Evolutionary conservation across 2,888 invertebrate species (phyloP), one percentile per base, ranked within the genome.

Genomic region (Aspidiotus rigidus): DNA sequence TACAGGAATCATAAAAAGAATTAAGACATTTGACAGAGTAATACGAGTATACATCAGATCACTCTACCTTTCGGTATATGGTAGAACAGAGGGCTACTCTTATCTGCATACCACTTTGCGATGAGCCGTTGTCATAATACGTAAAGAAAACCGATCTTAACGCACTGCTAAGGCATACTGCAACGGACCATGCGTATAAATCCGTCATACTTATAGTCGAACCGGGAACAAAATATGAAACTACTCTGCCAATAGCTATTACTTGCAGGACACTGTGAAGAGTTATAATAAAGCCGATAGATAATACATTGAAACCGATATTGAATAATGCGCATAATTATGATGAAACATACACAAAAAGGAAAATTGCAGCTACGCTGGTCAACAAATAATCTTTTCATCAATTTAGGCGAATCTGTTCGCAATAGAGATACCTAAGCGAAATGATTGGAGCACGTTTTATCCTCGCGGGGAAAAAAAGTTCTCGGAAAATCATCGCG

Each of bases 61-160:
- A 66, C 15, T n/a, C 53, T 75, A 81, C 81, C 78, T 83, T 83
- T 75, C 80, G 78, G 73, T 81, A 82, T 62, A 83, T 74, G 7
- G 83, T 74, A 0, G 80, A 78, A 72, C 81, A 81, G 69, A 79
- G 78, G 0, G 82, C 80, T 5, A 82, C 76, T 56, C 82, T 75
- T 70, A 81, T 75, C 71, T 79, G 74, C 80, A 81, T 79, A 42
- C 83, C 82, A 17, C 28, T 28, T 17, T 71, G 69, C 44, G 62
- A 42, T 7, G 56, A 64, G 2, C 62, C 64, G 44, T 72, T 70
- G 62, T 69, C 69, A 55, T 62, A 69, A n/a, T 39, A n/a, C 8
- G 62, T 62, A 62, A 69, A 69, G 54, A 69, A 55, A 41, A 69
- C 41, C 55, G 69, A 69, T 54, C 55, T 69, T 62, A 69, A 56